A percentile compares a stretch with the other conserved stretches of the same genome.
Conservation (phyloP, 1,140 invertebrate genomes). For the Trichogramma pretiosum region DNA sequence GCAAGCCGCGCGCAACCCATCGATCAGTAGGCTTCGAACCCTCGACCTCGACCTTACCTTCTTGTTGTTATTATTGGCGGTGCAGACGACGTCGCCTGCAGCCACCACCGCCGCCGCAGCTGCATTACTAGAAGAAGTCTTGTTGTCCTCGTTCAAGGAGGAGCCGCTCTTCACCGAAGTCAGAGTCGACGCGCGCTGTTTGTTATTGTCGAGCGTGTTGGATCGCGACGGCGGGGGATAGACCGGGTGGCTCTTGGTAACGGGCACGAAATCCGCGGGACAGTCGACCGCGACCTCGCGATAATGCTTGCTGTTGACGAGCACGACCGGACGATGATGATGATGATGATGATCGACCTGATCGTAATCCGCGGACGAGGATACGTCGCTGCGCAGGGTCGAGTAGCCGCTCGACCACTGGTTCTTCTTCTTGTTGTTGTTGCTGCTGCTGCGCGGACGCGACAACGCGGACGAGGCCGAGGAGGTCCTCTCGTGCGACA, state of each 20-base stretch:
- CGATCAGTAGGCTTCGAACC: conserved; percentile 34
- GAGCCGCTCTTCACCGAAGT: conserved; percentile 1
- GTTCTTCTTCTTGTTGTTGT: conserved; percentile 32
- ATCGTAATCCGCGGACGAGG: conserved; percentile 42
- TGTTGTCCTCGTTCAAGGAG: conserved; percentile 14
- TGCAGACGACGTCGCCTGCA: background rate
- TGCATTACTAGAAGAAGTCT: conserved; percentile 13
- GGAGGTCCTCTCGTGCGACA: conserved; percentile 24
- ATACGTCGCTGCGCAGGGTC: conserved; percentile 43
- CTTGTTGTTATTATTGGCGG: conserved; percentile 18
- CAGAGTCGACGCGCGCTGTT: conserved; percentile 1
- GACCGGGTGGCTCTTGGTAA: conserved; percentile 63
- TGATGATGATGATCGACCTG: conserved; percentile 22
- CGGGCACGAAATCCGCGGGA: conserved; percentile 65
- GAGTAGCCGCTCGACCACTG: conserved; percentile 42
- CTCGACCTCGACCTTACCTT: conserved; percentile 44
- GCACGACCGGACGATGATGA: conserved; percentile 32
- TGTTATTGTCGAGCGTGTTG: conserved; percentile 25
- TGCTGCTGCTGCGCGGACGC: conserved; percentile 19
- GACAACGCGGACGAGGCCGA: conserved; percentile 27
- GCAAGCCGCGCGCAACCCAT: conserved; percentile 28
- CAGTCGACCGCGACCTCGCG: conserved; percentile 68
- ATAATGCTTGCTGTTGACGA: conserved; percentile 43
- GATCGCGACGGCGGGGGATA: conserved; percentile 52
- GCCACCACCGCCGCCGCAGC: no score